Base-by-base conservation (phyloP, 2,797 vertebrate species). In the Huso huso region DNA sequence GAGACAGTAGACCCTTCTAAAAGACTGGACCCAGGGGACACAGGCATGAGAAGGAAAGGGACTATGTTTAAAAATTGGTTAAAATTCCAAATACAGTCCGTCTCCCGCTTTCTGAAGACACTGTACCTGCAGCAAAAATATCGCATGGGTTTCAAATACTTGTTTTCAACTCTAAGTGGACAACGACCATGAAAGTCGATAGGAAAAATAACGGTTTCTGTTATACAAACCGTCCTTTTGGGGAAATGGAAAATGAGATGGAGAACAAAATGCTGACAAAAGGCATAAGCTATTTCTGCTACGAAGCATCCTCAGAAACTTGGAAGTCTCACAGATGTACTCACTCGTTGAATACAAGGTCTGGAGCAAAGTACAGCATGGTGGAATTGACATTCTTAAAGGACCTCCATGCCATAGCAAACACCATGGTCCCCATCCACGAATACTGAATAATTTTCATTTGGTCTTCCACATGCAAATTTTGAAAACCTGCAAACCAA, bases 321-420 rank as follows among this genome's bases (percentile, higher is more conserved):
- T 37, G 76, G 77, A 77, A 53, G 59, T 18, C 66, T 66, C 64
- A 68, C 51, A 48, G 50, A n/a, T 53, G 0, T 51, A 92, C 95
- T 94, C 82, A 98, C 95, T 98, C 95, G n/a, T 98, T 96, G 82
- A 98, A 98, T 75, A 98, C 91, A 72, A 98, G 83, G 79, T 98
- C 95, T 61, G 95, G 95, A 53, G 95, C 95, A 0, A 98, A 98
- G 82, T 95, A 98, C 68, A 98, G 92, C 93, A 96, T 90, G 71
- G 91, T 92, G 79, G 94, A 90, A 76, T 98, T 93, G 58, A 95
- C 93, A 0, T 93, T 92, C 11, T 90, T 95, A 85, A 94, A 96
- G 66, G 95, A 96, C 66, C 95, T 87, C 95, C 95, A 98, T 1
- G 94, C 94, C 89, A 98, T 82, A 8, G 93, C 95, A 11, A 96